Conservation (phyloP, 2,888 invertebrate genomes). For the Drosophila mulleri region DNA sequence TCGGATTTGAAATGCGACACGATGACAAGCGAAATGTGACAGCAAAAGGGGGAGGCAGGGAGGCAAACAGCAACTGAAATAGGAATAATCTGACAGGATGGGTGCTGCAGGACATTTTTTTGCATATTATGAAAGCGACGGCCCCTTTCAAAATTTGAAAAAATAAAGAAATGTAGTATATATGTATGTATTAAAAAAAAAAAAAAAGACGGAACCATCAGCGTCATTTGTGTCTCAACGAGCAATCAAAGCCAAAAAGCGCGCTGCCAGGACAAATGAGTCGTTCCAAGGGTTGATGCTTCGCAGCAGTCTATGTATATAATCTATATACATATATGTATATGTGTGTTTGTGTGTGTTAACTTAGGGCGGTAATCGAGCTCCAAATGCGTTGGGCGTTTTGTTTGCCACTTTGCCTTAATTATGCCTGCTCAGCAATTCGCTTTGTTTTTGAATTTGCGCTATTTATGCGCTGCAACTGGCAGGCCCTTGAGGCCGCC, state of each 20-base stretch:
- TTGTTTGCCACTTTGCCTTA: conserved; percentile 67
- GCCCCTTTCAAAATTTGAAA: conserved; percentile 23
- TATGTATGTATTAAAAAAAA: not conserved
- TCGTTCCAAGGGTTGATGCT: conserved; percentile 24
- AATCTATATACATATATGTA: not conserved
- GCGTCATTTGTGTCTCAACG: conserved; percentile 47
- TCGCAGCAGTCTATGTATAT: not conserved
- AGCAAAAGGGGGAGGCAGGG: not conserved
- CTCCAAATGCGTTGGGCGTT: conserved; percentile 56
- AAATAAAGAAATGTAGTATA: not conserved
- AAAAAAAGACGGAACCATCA: conserved; percentile 12
- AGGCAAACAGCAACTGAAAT: conserved; percentile 29
- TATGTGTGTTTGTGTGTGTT: conserved; percentile 8
- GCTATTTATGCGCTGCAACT: conserved; percentile 57
- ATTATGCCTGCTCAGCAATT: conserved; percentile 67
- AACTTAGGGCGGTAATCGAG: conserved; percentile 10
- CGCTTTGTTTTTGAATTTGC: conserved; percentile 50
- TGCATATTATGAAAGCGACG: conserved; percentile 31
- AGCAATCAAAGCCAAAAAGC: conserved; percentile 49
- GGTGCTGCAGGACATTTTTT: conserved; percentile 66
- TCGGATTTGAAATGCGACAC: conserved; percentile 51
- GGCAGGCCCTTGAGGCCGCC: conserved; percentile 25
- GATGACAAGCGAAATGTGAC: conserved; percentile 30
- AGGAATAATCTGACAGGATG: conserved; percentile 67
- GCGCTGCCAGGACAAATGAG: conserved; percentile 22